These are phyloP conservation scores for Anoplius nigerrimus DNA, from an alignment of 2,888 invertebrate genomes.

Conservation along the genomic window DNA sequence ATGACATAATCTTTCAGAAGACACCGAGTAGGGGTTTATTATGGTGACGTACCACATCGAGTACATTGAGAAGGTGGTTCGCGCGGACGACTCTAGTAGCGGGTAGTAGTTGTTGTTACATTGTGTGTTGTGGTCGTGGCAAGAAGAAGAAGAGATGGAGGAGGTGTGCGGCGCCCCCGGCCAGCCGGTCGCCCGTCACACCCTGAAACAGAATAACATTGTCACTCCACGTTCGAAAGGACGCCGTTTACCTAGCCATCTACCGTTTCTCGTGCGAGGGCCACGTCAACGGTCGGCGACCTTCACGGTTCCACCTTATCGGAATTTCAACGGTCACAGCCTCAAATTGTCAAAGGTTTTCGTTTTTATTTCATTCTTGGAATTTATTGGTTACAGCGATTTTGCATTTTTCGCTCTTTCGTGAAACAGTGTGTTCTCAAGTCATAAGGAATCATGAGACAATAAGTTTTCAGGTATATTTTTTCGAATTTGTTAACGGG, in stretches of 20 bases:
- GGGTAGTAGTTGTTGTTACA: slow-evolving; percentile 66
- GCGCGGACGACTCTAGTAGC: slow-evolving; percentile 69
- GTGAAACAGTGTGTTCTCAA: too few species aligned
- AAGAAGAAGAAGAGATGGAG: slow-evolving; percentile 73
- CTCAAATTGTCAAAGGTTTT: too few species aligned
- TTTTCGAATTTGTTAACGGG: too few species aligned
- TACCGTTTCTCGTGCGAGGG: slow-evolving; percentile 26
- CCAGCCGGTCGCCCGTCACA: slow-evolving; percentile 75
- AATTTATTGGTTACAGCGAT: too few species aligned
- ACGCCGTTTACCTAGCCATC: slow-evolving; percentile 48
- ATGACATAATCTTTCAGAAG: slow-evolving; percentile 63
- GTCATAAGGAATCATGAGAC: too few species aligned
- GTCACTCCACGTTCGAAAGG: slow-evolving; percentile 68
- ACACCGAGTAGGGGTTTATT: slow-evolving; percentile 72
- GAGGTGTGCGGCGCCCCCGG: slow-evolving; percentile 75
- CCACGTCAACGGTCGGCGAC: slow-evolving; percentile 13
- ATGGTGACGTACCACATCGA: slow-evolving; percentile 73
- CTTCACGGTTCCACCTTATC: too few species aligned
- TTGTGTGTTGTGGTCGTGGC: slow-evolving; percentile 73
- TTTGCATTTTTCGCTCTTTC: too few species aligned
- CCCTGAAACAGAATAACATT: slow-evolving; percentile 74
- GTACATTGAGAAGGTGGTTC: slow-evolving; percentile 73
- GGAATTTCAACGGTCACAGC: slow-evolving; percentile 10
- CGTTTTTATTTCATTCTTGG: too few species aligned
- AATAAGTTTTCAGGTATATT: too few species aligned